A percentile compares a stretch with the other conserved stretches of the same genome.
phyloP scores from a whole-genome alignment of 2,888 invertebrate species.

The Abrostola tripartita region DNA sequence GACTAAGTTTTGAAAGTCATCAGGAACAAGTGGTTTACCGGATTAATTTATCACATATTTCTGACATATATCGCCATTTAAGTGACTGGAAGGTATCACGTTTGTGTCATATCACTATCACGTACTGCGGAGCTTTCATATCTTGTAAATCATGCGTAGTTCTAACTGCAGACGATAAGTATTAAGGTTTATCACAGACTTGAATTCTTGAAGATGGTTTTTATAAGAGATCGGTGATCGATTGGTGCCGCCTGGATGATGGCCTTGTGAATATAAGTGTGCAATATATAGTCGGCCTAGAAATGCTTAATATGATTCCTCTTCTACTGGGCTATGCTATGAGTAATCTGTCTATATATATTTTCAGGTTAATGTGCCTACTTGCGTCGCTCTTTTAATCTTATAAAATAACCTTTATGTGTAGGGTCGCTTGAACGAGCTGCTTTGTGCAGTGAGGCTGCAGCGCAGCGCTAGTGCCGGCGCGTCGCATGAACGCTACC shows the following conservation, averaged over 20 bases:
- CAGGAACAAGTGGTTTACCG: slow-evolving; percentile 5
- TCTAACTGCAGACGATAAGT: slow-evolving; percentile 2
- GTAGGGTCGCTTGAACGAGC: slow-evolving; percentile 96
- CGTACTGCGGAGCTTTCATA: slow-evolving; percentile 21
- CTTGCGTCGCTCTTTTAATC: too few relatives aligned
- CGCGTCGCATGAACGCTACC: slow-evolving; percentile 91
- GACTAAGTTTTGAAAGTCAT: slow-evolving; percentile 21
- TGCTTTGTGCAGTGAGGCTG: slow-evolving; percentile 95
- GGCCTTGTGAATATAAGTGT: too few relatives aligned
- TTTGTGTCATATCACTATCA: slow-evolving; percentile 26
- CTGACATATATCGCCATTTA: neutral
- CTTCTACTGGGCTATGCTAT: too few relatives aligned
- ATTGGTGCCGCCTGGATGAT: too few relatives aligned
- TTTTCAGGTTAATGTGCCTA: too few relatives aligned
- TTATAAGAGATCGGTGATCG: neutral
- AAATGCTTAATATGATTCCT: too few relatives aligned
- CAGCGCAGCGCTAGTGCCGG: slow-evolving; percentile 90
- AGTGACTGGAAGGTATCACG: slow-evolving; percentile 28
- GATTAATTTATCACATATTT: slow-evolving; percentile 26
- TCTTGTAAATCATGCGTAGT: slow-evolving; percentile 19
- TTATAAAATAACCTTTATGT: slow-evolving; percentile 14
- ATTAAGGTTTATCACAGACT: slow-evolving; percentile 7
- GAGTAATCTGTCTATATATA: too few relatives aligned
- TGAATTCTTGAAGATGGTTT: slow-evolving; percentile 2
- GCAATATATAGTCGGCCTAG: too few relatives aligned